Conservation (phyloP, 2,888 invertebrate genomes). For the Netelia fuscicornis region DNA sequence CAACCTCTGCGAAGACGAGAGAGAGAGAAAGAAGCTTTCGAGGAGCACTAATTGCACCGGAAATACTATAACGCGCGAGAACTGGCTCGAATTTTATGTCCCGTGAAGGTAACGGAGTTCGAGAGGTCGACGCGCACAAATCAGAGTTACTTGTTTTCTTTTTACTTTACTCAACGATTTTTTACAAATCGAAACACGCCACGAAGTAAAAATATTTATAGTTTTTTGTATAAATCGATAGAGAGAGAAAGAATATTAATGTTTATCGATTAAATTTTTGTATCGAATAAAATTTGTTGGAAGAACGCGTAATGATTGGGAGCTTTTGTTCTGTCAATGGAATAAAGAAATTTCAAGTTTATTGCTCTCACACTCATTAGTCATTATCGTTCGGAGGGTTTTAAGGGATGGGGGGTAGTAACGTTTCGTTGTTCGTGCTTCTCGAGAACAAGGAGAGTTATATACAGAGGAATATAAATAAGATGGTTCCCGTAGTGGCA, state of each 20-base stretch:
- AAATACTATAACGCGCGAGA: slow-evolving; percentile 67
- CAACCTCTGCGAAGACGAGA: slow-evolving; percentile 23
- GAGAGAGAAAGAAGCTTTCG: slow-evolving; percentile 10
- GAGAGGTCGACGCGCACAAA: slow-evolving; percentile 34
- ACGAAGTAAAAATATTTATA: too few relatives aligned
- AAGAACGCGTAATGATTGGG: not conserved
- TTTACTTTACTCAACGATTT: not conserved
- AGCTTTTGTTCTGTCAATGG: not conserved
- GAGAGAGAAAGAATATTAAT: too few relatives aligned
- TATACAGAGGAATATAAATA: slow-evolving; percentile 55
- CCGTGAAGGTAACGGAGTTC: slow-evolving; percentile 71
- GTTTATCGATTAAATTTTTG: too few relatives aligned
- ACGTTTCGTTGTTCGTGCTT: slow-evolving; percentile 46
- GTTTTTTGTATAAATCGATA: too few relatives aligned
- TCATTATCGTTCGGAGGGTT: slow-evolving; percentile 13
- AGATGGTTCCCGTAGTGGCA: slow-evolving; percentile 52
- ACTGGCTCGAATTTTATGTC: slow-evolving; percentile 72
- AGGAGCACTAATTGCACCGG: slow-evolving; percentile 66
- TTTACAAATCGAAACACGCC: not conserved
- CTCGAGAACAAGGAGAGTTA: slow-evolving; percentile 14
- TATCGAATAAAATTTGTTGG: too few relatives aligned
- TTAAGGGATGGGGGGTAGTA: slow-evolving; percentile 20
- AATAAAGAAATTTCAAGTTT: slow-evolving; percentile 52
- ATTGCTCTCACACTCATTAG: slow-evolving; percentile 17
- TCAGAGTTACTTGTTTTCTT: slow-evolving; percentile 6